Base-by-base conservation (phyloP, 2,113 vertebrate genomes). In the Cyprinodon tularosa region DNA sequence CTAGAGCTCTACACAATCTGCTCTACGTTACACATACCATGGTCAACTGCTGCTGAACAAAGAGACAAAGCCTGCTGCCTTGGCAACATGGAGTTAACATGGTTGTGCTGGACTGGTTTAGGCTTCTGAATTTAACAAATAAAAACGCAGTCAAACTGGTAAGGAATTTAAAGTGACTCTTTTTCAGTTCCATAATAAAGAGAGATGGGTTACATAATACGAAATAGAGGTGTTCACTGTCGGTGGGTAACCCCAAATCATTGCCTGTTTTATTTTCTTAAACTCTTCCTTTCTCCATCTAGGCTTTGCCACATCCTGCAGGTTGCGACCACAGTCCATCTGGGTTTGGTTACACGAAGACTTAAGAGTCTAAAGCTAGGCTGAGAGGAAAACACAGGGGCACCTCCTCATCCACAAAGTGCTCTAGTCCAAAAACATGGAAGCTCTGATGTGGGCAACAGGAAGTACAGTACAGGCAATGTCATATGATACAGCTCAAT, bases 261-360 rank as follows among this genome's bases (percentile, higher is more conserved):
- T 75, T 74, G 65, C 61, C 84, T 68, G 50, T 40, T 76, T 77
- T 72, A 76, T 81, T 76, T 81, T 82, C 75, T 82, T 65, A 82
- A 83, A 53, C 68, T 76, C 66, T 78, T 85, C 65, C 70, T 70
- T 74, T 77, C 76, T 77, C 72, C 63, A 20, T 63, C 76, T 79
- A 64, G 82, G 84, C 67, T 5, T 40, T 77, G 78, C 88, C 88
- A 93, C 91, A 92, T 92, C 93, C 90, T 90, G 86, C 77, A 87
- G 85, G 81, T 87, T 85, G 76, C 84, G 81, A 90, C 88, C 86
- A 15, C 90, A 88, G 63, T 67, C 86, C 91, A 92, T 92, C 86
- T 91, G 90, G 83, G 81, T 88, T 82, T 84, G 77, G 84, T 91
- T 93, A 92, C 75, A 67, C 77, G 71, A 82, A 84, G 85, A 81